Percentiles rank a stretch among this genome's conserved stretches.
phyloP scores from a whole-genome alignment of 2,888 invertebrate species.

The Caenorhabditis afra region DNA sequence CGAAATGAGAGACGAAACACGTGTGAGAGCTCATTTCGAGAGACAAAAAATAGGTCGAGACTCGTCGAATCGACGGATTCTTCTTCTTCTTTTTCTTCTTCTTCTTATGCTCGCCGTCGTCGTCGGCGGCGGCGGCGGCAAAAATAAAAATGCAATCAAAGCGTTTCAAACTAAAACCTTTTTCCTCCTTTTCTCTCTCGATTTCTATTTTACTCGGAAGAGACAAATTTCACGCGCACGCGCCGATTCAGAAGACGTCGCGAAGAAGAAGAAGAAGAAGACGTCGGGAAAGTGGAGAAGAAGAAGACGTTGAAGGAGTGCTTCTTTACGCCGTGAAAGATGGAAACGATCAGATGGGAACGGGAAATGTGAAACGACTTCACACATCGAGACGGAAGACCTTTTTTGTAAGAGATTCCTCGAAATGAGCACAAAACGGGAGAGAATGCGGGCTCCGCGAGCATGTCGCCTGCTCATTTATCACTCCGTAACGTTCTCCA shows the following conservation, averaged over 20 bases:
- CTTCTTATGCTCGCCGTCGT: too few species aligned
- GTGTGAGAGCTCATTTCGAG: background rate
- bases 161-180: slow-evolving; percentile 56
- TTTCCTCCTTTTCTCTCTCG: too few species aligned
- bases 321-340: too few species aligned
- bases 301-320: background rate
- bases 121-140: slow-evolving; percentile 1
- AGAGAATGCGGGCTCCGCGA: background rate
- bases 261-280: slow-evolving; percentile 25
- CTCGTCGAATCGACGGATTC: too few species aligned
- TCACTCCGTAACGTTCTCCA: slow-evolving; percentile 12
- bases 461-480: slow-evolving; percentile 11
- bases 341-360: background rate
- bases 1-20: slow-evolving; percentile 21
- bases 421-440: background rate
- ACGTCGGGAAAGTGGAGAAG: slow-evolving; percentile 4
- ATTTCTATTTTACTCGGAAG: slow-evolving; percentile 33
- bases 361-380: slow-evolving; percentile 22
- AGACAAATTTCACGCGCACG: slow-evolving; percentile 44
- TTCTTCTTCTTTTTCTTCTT: too few species aligned
- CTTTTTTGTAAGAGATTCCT: background rate
- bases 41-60: too few species aligned
- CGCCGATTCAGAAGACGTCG: slow-evolving; percentile 4
- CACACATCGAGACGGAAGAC: background rate
- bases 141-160: slow-evolving; percentile 60